These are phyloP conservation scores for Lathronympha strigana DNA, from an alignment of 2,888 invertebrate species.

Conservation along the genomic window DNA sequence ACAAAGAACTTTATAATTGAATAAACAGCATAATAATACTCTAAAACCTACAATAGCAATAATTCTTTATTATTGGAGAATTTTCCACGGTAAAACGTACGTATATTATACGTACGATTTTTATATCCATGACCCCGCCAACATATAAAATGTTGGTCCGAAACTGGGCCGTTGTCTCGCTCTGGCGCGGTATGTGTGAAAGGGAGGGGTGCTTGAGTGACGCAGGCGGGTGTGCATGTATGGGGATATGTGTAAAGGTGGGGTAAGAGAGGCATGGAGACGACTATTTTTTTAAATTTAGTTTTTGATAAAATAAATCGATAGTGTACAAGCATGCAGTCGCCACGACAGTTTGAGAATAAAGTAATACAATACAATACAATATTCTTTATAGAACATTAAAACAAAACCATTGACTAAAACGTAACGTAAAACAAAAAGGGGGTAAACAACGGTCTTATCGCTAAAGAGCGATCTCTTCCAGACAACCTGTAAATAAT, in stretches of 20 bases:
- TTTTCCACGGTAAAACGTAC: conserved; percentile 61
- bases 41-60: conserved; percentile 66
- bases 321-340: too few relatives aligned
- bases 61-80: conserved; percentile 76
- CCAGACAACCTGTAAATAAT: too few relatives aligned
- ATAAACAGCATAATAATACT: conserved; percentile 47
- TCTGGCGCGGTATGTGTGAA: conserved; percentile 60
- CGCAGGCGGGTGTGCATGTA: conserved; percentile 70
- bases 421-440: too few relatives aligned
- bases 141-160: conserved; percentile 84
- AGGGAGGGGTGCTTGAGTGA: conserved; percentile 72
- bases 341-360: too few relatives aligned
- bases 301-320: neutral
- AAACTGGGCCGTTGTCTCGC: conserved; percentile 65
- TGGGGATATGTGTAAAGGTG: conserved; percentile 59
- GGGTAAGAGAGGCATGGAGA: conserved; percentile 59
- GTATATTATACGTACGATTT: conserved; percentile 73
- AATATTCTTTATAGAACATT: too few relatives aligned
- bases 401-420: too few relatives aligned
- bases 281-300: conserved; percentile 37
- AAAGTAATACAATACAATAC: too few relatives aligned
- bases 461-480: too few relatives aligned
- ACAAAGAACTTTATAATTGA: conserved; percentile 23
- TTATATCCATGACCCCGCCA: conserved; percentile 84
- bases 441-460: too few relatives aligned